Percentiles rank a stretch among this genome's conserved stretches.
These are phyloP conservation scores for Stratiomys singularior DNA, from an alignment of 2,888 invertebrate species.

Conservation along the genomic window DNA sequence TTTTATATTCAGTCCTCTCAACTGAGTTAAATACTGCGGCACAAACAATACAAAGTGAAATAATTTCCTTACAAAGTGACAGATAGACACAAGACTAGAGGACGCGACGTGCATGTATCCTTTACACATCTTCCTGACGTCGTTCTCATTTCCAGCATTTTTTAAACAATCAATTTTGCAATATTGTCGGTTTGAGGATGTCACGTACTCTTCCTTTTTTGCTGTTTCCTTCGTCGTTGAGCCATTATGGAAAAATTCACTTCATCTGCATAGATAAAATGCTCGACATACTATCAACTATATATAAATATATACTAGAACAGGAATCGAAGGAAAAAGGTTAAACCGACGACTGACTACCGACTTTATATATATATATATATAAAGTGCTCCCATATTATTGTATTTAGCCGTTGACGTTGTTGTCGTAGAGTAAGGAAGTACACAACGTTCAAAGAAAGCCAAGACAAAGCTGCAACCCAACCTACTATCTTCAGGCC, in stretches of 20 bases:
- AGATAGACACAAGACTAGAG: not conserved
- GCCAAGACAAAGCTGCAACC: not conserved
- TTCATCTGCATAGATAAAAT: conserved; percentile 7
- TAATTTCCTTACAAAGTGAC: not conserved
- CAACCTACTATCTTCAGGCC: not conserved
- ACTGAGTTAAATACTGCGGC: no score
- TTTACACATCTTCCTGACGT: not conserved
- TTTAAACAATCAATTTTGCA: conserved; percentile 15
- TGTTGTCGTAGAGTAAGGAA: not conserved
- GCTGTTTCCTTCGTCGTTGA: not conserved
- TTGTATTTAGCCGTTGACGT: no score
- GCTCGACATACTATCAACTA: not conserved
- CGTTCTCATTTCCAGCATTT: not conserved
- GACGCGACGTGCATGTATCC: not conserved
- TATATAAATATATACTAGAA: no score
- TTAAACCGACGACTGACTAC: not conserved
- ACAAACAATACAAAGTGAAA: not conserved
- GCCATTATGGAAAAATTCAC: not conserved
- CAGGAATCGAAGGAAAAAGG: not conserved
- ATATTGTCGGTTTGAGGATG: conserved; percentile 7
- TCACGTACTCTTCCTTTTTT: conserved; percentile 9
- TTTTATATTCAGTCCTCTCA: no score
- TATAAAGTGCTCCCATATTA: not conserved
- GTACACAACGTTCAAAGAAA: not conserved
- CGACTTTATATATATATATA: not conserved